Evolutionary conservation across 2,888 invertebrate species (phyloP).

Genomic region (Prosopocoilus inquinatus): DNA sequence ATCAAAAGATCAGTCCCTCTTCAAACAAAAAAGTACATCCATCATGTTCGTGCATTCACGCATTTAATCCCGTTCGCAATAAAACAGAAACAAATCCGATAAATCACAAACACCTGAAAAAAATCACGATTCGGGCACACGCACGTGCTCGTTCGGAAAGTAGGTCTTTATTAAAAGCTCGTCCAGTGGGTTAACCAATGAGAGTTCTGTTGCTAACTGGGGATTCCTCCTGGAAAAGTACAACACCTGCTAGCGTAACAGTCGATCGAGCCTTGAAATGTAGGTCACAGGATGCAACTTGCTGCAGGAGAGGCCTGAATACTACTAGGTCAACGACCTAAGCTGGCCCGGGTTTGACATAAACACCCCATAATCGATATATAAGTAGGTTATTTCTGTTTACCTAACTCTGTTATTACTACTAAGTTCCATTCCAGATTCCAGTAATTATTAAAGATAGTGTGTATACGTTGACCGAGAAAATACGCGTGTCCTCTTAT

Average conservation of each 20-base stretch:
- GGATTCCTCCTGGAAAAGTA: constrained; percentile 4
- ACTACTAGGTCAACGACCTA: constrained; percentile 40
- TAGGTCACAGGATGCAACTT: constrained; percentile 45
- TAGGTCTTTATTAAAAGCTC: background rate
- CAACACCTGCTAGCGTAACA: constrained; percentile 30
- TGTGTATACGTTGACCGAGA: no score
- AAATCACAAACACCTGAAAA: no score
- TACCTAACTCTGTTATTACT: constrained; percentile 12
- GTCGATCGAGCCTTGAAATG: constrained; percentile 49
- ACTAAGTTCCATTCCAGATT: background rate
- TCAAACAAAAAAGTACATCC: no score
- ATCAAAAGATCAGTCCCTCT: no score
- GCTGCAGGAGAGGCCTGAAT: constrained; percentile 27
- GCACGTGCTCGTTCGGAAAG: background rate
- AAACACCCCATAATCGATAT: constrained; percentile 32
- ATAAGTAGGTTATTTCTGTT: constrained; percentile 30
- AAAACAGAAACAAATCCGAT: no score
- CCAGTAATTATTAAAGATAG: background rate
- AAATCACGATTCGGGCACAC: no score
- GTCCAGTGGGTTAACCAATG: background rate
- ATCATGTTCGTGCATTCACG: no score
- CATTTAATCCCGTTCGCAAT: no score
- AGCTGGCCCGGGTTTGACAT: constrained; percentile 35
- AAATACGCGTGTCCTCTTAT: no score
- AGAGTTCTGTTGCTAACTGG: background rate